Evolutionary conservation across 2,888 invertebrate species (phyloP), one percentile per base, ranked within the genome.

Genomic region (Apamea anceps): DNA sequence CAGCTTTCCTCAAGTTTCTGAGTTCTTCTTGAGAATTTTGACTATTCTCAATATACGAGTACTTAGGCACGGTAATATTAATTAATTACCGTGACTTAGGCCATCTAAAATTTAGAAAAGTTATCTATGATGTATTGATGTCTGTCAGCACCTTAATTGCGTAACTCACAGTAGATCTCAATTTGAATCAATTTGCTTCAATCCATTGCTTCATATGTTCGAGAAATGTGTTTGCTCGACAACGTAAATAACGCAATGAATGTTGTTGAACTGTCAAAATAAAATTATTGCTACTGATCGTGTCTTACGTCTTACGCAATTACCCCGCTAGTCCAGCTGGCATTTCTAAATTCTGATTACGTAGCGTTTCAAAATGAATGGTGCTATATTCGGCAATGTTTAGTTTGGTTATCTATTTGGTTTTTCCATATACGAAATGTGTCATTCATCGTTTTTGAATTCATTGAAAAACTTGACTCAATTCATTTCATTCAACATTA

Each of bases 401-500:
- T n/a, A 21, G 12, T 42, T 67, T 1, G n/a, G 54, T 63, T 6
- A 32, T 18, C 32, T 37, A 67, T 51, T 15, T 45, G 12, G 57
- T 42, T 45, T 63, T 54, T 25, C 15, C 25, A 48, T 37, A 60
- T 21, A 21, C 42, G 0, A 48, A 70, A 77, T 25, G 18, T 45
- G 37, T 21, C n/a, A 68, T 62, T 54, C 51, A 45, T 25, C n/a
- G 28, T 48, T 37, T 18, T 32, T 32, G 32, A 77, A 71, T 42
- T n/a, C 21, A 28, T 77, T 66, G 32, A 77, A 66, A 42, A 63
- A 67, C 13, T n/a, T 48, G 13, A 32, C 10, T 42, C 37, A 51
- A 45, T 57, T 65, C 12, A 54, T 70, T 84, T 13, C 60, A 66
- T 80, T 74, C 21, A 66, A 65, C 12, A 66, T 72, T 62, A 63